Conservation (phyloP, 2,797 vertebrate genomes). For the Valencia hispanica region DNA sequence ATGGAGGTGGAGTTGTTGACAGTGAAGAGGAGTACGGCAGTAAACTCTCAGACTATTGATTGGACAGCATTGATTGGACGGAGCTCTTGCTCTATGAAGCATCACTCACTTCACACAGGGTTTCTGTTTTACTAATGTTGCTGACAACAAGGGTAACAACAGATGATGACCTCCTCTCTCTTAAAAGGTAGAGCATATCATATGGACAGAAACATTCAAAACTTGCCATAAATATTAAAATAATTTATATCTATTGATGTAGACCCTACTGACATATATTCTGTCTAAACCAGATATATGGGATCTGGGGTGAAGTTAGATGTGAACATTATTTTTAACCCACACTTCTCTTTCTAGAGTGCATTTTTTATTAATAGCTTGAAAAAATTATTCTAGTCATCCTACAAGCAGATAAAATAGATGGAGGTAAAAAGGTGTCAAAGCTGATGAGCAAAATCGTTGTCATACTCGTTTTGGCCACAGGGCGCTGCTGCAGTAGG, state of each 20-base stretch:
- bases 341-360: background rate
- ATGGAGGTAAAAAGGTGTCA: background rate
- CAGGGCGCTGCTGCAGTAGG: conserved; percentile 30
- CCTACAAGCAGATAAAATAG: background rate
- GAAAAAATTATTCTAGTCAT: background rate
- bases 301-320: background rate
- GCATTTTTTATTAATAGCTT: background rate
- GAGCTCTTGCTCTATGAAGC: conserved; percentile 33
- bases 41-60: conserved; percentile 61
- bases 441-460: background rate
- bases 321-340: background rate
- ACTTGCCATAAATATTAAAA: background rate
- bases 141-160: conserved; percentile 21
- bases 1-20: conserved; percentile 74
- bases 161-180: background rate
- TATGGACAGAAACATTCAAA: background rate
- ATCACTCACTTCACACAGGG: conserved; percentile 36
- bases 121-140: conserved; percentile 17
- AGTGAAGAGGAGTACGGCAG: conserved; percentile 44
- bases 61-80: conserved; percentile 48
- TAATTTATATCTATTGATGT: background rate
- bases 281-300: background rate
- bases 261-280: too few relatives aligned
- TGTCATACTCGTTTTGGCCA: conserved; percentile 2
- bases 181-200: background rate